Evolutionary conservation across 2,113 vertebrate species (phyloP).

Genomic region (Rana temporaria): DNA sequence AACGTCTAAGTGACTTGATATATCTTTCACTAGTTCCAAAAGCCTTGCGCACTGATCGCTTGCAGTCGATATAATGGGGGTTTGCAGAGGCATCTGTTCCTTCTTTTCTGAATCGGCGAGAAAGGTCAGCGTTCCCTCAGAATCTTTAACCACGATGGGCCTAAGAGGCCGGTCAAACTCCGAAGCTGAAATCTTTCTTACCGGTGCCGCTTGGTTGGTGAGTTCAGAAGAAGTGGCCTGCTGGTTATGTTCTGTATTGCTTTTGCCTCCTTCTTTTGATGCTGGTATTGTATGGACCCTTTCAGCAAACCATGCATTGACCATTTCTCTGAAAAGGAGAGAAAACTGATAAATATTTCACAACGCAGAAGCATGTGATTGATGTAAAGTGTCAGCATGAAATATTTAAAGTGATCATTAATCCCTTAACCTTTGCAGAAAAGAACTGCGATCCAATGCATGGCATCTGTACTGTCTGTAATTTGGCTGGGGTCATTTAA

Average conservation of each 20-base stretch:
- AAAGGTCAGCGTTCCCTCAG: slow-evolving; percentile 90
- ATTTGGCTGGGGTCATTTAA: too few relatives aligned
- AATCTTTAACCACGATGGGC: slow-evolving; percentile 94
- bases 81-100: slow-evolving; percentile 80
- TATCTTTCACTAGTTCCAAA: slow-evolving; percentile 94
- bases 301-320: slow-evolving; percentile 98
- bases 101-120: slow-evolving; percentile 83
- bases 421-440: slow-evolving; percentile 27
- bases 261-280: slow-evolving; percentile 76
- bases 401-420: slow-evolving; percentile 32
- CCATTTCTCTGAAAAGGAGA: slow-evolving; percentile 88
- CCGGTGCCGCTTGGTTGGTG: slow-evolving; percentile 77
- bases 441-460: not conserved
- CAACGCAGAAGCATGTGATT: not conserved
- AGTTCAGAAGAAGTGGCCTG: slow-evolving; percentile 67
- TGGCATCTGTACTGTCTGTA: too few relatives aligned
- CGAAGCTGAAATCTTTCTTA: slow-evolving; percentile 93
- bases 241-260: slow-evolving; percentile 67
- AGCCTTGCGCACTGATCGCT: slow-evolving; percentile 87
- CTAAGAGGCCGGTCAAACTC: slow-evolving; percentile 95
- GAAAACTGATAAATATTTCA: slow-evolving; percentile 50
- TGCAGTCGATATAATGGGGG: slow-evolving; percentile 70
- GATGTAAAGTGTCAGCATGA: slow-evolving; percentile 39
- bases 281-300: slow-evolving; percentile 89
- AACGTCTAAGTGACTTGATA: slow-evolving; percentile 95